phyloP scores from a whole-genome alignment of 2,797 vertebrate genomes.

The Silurus aristotelis region DNA sequence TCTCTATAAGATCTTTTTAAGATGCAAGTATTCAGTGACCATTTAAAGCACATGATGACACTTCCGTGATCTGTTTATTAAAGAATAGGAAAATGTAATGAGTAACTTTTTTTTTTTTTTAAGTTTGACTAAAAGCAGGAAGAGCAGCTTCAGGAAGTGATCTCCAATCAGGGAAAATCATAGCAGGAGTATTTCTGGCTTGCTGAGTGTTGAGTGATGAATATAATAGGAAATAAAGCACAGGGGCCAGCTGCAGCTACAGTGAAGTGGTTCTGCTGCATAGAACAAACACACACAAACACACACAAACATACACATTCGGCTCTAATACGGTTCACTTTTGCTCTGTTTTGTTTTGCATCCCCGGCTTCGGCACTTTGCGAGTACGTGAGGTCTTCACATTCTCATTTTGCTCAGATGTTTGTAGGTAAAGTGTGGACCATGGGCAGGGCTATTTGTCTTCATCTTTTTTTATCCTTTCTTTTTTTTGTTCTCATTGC shows the following conservation, averaged over 20 bases:
- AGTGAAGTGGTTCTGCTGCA: slow-evolving; percentile 11
- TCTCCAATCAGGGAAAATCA: not conserved
- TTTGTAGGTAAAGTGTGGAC: slow-evolving; percentile 48
- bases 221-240: slow-evolving; percentile 34
- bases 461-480: slow-evolving; percentile 40
- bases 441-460: slow-evolving; percentile 45
- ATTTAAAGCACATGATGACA: not conserved
- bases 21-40: too few species aligned
- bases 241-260: slow-evolving; percentile 37
- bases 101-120: too few species aligned
- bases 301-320: slow-evolving; percentile 17
- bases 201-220: not conserved
- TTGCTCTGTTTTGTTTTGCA: slow-evolving; percentile 38
- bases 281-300: slow-evolving; percentile 12
- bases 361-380: slow-evolving; percentile 27
- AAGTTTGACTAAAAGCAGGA: not conserved
- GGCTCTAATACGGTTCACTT: slow-evolving; percentile 34
- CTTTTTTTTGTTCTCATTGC: slow-evolving; percentile 32
- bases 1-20: too few species aligned
- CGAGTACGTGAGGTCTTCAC: slow-evolving; percentile 46
- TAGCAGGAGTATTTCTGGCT: not conserved
- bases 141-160: not conserved
- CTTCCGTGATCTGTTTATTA: not conserved
- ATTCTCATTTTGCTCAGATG: slow-evolving; percentile 54
- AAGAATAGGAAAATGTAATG: not conserved